Conservation (phyloP, 2,113 vertebrate species). For the Manacus vitellinus region DNA sequence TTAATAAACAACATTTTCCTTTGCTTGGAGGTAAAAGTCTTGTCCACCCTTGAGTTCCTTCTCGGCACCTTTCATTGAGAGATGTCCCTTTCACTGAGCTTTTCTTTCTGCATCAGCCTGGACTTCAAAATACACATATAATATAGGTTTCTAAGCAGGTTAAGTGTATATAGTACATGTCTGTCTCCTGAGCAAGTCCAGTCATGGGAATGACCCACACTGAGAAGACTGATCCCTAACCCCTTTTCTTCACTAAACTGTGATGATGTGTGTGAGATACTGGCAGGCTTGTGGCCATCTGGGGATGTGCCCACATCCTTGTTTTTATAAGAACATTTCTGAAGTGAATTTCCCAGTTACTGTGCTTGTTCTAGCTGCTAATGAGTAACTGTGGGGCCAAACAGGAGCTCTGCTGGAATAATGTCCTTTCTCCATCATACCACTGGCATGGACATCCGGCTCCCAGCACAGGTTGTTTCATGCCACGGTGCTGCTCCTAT, state of each 20-base stretch:
- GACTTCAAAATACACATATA: neutral
- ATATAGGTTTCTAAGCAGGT: neutral
- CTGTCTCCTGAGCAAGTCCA: neutral
- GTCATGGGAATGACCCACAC: neutral
- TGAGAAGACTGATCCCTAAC: neutral
- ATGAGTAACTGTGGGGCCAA: neutral
- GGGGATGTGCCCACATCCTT: neutral
- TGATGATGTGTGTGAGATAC: neutral
- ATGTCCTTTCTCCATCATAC: fast-evolving
- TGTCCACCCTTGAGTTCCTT: neutral
- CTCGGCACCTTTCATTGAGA: neutral
- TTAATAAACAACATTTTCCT: neutral
- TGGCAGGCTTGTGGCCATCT: neutral
- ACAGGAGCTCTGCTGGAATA: neutral
- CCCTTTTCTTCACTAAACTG: neutral
- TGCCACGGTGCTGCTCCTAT: neutral
- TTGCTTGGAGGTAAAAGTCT: neutral
- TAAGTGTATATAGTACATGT: neutral
- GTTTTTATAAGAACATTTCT: neutral
- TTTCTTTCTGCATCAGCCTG: neutral
- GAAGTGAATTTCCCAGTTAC: neutral
- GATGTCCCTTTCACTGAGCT: neutral
- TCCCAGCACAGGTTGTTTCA: neutral
- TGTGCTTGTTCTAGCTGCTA: neutral
- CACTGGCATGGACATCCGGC: fast-evolving